Base-by-base conservation (phyloP, 2,888 invertebrate species). In the Ashinkailepas kermadecensis region DNA sequence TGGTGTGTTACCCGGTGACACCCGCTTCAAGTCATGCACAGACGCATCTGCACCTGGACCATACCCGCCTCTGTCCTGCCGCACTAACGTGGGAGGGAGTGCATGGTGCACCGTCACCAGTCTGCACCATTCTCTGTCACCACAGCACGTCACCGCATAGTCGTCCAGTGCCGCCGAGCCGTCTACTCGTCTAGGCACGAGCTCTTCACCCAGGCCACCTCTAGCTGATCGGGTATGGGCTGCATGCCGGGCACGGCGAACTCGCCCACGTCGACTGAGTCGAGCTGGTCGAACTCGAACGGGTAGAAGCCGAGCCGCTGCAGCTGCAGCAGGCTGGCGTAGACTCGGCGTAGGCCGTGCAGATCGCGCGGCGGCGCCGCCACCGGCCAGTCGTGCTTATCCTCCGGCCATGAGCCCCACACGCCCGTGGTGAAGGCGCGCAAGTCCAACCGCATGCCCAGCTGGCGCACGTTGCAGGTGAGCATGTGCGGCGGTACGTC, bases 371-470 rank as follows among this genome's bases (percentile, higher is more conserved):
- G 59, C 59, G 59, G 59, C 59, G 59, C 59, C 59, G 11, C 15
- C 12, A 7, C 12, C 59, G 59, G 59, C 15, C 15, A 13, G 12
- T 59, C 15, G 4, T 7, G 0, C 12, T 7, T 59, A 1, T 70
- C 25, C 39, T 13, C 78, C 13, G 57, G 11, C 56, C 39, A 57
- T 0, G 15, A n/a, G 59, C 13, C 79, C 21, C 56, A 8, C 15
- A 18, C 23, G 57, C 13, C 79, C 12, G 11, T 12, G 23, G 25
- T 59, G 25, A 25, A 8, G 58, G 58, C 23, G 15, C 58, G 58
- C 79, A 79, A 10, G 23, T 79, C 79, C 23, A 79, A 23, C 79
- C 57, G 12, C 8, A 58, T n/a, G 58, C 58, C 79, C 79, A 79
- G 79, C 58, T 79, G 79, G 6, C 58, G 79, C 79, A 79, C 79